These are phyloP conservation scores for Axinella damicornis DNA, from an alignment of 37 sponge, comb jelly and placozoan genomes.

Conservation along the genomic window DNA sequence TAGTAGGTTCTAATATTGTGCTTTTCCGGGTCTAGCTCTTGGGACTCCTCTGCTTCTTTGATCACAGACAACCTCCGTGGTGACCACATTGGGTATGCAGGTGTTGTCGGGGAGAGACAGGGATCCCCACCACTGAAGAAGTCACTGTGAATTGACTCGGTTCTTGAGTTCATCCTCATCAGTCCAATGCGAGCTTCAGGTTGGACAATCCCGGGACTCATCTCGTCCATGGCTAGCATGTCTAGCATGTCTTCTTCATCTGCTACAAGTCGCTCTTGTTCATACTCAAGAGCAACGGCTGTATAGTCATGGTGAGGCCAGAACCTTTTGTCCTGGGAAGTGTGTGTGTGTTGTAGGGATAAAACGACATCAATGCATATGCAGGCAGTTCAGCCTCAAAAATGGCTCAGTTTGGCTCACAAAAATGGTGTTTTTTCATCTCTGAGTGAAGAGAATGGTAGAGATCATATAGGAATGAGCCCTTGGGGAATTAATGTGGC, in stretches of 20 bases:
- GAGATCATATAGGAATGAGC: too few relatives aligned
- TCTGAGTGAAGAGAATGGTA: too few relatives aligned
- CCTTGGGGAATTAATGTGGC: too few relatives aligned
- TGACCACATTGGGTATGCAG: too few relatives aligned
- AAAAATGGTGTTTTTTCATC: too few relatives aligned
- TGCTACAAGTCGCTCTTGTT: neutral
- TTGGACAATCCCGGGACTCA: neutral
- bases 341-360: neutral
- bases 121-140: neutral
- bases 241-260: constrained; percentile 16
- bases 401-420: too few relatives aligned
- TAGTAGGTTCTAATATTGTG: neutral
- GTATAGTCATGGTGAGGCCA: neutral
- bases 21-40: neutral
- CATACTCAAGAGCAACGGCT: neutral
- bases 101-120: too few relatives aligned
- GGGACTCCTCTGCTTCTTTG: too few relatives aligned
- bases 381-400: too few relatives aligned
- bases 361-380: too few relatives aligned
- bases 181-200: constrained; percentile 12
- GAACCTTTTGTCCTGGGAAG: constrained; percentile 1
- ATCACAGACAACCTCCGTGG: too few relatives aligned
- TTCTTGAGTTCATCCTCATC: constrained; percentile 8
- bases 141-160: neutral
- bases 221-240: neutral